phyloP scores from a whole-genome alignment of 2,113 vertebrate species.

The Porphyrio hochstetteri region DNA sequence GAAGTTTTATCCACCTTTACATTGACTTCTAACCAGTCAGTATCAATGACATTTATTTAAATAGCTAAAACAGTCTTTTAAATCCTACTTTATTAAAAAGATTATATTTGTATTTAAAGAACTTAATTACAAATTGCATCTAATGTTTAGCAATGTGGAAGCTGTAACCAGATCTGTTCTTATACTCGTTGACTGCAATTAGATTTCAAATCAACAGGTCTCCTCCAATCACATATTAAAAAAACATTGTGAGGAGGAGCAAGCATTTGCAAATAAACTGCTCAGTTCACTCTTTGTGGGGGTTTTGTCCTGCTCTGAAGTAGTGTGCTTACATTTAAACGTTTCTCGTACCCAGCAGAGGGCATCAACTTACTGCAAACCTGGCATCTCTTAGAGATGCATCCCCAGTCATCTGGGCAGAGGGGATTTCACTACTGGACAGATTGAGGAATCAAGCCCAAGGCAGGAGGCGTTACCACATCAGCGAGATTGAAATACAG shows the following conservation, averaged over 20 bases:
- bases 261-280: background rate
- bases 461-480: background rate
- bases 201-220: background rate
- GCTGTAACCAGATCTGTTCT: background rate
- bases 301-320: background rate
- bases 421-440: background rate
- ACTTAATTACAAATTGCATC: background rate
- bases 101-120: background rate
- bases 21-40: background rate
- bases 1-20: background rate
- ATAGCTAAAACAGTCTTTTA: background rate
- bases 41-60: background rate
- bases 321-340: rapidly evolving
- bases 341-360: slow-evolving; percentile 58
- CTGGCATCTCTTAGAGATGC: rapidly evolving
- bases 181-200: background rate
- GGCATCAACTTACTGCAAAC: slow-evolving; percentile 63
- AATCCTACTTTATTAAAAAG: background rate
- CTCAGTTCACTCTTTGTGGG: rapidly evolving
- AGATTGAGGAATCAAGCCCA: background rate
- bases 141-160: background rate
- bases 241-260: background rate
- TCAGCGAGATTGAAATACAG: background rate
- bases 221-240: background rate
- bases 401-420: rapidly evolving